Percentiles rank a stretch among this genome's conserved stretches.
phyloP scores from a whole-genome alignment of 1,140 invertebrate genomes.

The Trachymyrmex septentrionalis region DNA sequence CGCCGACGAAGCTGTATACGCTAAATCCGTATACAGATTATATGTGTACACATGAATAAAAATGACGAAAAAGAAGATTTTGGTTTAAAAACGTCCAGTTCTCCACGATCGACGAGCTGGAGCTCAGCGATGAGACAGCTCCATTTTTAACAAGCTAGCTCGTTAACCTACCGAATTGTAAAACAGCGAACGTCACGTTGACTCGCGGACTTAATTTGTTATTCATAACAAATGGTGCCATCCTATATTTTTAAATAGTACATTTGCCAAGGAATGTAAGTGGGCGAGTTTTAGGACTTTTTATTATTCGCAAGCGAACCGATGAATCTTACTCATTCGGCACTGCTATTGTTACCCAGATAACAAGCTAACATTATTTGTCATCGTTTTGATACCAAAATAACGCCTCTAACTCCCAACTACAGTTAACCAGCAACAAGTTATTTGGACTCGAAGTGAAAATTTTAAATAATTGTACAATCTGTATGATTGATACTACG shows the following conservation, averaged over 20 bases:
- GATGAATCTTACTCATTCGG: background rate
- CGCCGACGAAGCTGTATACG: background rate
- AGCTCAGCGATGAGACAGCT: slow-evolving; percentile 32
- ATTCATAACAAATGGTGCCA: slow-evolving; percentile 45
- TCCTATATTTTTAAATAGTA: background rate
- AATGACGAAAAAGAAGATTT: slow-evolving; percentile 18
- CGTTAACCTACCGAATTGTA: slow-evolving; percentile 51
- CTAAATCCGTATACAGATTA: slow-evolving; percentile 51
- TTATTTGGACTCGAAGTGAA: too few species aligned
- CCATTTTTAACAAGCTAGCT: slow-evolving; percentile 58
- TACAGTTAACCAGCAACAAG: too few species aligned
- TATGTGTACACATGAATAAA: background rate
- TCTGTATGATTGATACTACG: too few species aligned
- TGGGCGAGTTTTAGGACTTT: slow-evolving; percentile 9
- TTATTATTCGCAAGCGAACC: background rate
- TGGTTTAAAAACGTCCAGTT: slow-evolving; percentile 39
- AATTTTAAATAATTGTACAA: too few species aligned
- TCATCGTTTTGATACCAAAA: too few species aligned
- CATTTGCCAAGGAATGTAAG: background rate
- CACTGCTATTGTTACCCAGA: background rate
- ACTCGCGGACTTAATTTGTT: slow-evolving; percentile 46
- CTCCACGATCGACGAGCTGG: slow-evolving; percentile 44
- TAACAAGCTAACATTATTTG: too few species aligned
- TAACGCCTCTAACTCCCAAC: too few species aligned
- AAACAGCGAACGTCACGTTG: slow-evolving; percentile 34